Evolutionary conservation across 1,140 invertebrate species (phyloP).

Genomic region (Nixonia krombeini): DNA sequence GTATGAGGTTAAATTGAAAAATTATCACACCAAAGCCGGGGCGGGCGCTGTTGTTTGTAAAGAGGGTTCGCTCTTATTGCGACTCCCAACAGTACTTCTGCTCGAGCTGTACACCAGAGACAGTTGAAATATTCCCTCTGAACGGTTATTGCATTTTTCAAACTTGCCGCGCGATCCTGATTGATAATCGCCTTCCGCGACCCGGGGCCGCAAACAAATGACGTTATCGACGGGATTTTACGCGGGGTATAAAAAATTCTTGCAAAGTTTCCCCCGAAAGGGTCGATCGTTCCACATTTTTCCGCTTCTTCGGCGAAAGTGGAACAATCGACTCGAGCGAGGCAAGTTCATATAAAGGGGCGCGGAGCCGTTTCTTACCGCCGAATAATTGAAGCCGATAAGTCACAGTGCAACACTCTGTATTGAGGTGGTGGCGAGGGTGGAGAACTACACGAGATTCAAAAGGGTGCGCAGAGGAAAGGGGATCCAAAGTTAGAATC

Average conservation of each 20-base stretch:
- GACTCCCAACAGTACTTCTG: slow-evolving; percentile 26
- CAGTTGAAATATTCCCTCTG: slow-evolving; percentile 20
- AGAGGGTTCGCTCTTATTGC: slow-evolving; percentile 56
- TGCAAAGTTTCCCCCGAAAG: no score
- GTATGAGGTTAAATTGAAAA: slow-evolving; percentile 70
- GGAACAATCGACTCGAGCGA: slow-evolving; percentile 52
- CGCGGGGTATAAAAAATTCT: no score
- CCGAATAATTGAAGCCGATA: slow-evolving; percentile 70
- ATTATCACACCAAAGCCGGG: slow-evolving; percentile 68
- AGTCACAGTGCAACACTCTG: slow-evolving; percentile 67
- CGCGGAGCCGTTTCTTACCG: slow-evolving; percentile 63
- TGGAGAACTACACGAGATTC: slow-evolving; percentile 16
- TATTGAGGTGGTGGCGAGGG: slow-evolving; percentile 48
- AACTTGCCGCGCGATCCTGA: no score
- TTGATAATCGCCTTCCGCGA: no score
- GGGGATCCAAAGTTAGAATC: slow-evolving; percentile 38
- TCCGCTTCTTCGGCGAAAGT: slow-evolving; percentile 12
- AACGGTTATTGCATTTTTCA: no score
- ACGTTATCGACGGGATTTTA: no score
- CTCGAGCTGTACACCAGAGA: slow-evolving; percentile 8
- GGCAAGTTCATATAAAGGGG: slow-evolving; percentile 61
- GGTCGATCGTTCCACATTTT: no score
- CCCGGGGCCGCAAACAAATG: no score
- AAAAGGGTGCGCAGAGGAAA: slow-evolving; percentile 21
- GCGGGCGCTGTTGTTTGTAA: slow-evolving; percentile 57